A percentile compares a stretch with the other conserved stretches of the same genome.
Evolutionary conservation across 2,888 invertebrate genomes (phyloP).

Genomic region (Trachelus iudaicus): DNA sequence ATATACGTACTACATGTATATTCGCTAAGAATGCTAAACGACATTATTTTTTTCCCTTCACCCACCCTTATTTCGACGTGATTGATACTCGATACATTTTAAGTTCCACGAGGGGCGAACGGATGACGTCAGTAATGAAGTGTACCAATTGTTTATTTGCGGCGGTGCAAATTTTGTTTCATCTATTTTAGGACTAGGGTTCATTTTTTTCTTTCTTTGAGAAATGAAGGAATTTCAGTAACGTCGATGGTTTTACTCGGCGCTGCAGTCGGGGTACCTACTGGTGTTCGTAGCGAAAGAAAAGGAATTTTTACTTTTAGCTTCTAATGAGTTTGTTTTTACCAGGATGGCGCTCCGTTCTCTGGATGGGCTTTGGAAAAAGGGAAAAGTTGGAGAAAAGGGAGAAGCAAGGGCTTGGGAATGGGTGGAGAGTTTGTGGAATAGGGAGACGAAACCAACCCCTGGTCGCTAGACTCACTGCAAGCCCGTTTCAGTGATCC

Average conservation of each 20-base stretch:
- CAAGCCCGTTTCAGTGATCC: constrained; percentile 52
- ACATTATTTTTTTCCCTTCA: background rate
- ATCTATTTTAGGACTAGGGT: too few species aligned
- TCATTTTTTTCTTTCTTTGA: background rate
- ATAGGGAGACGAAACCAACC: constrained; percentile 35
- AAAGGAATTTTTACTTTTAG: constrained; percentile 42
- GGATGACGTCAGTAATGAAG: background rate
- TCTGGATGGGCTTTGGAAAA: constrained; percentile 20
- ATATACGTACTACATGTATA: background rate
- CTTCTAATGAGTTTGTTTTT: constrained; percentile 59
- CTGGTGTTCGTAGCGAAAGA: constrained; percentile 5
- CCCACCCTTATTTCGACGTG: background rate
- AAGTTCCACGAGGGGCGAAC: background rate
- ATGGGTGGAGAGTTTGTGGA: constrained; percentile 22
- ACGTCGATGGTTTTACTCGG: background rate
- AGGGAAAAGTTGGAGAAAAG: constrained; percentile 43
- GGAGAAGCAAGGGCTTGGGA: constrained; percentile 17
- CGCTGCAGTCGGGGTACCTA: background rate
- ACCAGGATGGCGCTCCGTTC: constrained; percentile 40
- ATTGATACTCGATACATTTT: background rate
- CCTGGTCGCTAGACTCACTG: constrained; percentile 24
- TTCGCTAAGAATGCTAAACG: background rate
- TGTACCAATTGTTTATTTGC: background rate
- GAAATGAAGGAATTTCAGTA: background rate
- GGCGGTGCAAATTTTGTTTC: background rate